Evolutionary conservation across 1,140 invertebrate genomes (phyloP), one percentile per base, ranked within the genome.

Genomic region (Adoxophyes honmai): DNA sequence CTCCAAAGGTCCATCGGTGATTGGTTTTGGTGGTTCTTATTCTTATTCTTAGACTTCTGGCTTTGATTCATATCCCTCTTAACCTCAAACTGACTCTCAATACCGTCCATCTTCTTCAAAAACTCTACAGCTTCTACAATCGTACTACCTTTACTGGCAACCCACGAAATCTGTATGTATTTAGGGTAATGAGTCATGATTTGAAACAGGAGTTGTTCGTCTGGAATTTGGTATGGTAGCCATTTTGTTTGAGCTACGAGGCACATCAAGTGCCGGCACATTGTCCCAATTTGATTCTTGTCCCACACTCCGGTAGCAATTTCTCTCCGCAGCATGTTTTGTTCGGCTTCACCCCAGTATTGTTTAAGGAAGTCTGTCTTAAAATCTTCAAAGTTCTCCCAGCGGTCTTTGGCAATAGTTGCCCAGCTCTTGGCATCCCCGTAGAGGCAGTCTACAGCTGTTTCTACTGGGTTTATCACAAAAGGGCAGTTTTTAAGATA

Each of bases 111-210:
- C 14, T n/a, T 18, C 39, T 34, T 48, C 2, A 65, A 11, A 42
- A 59, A 62, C n/a, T 58, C 56, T 4, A 52, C 35, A 0, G 59
- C 34, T 6, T 55, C 59, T 9, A 52, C 4, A 13, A 58, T 56
- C 5, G 52, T 56, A 10, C 15, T 9, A 1, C 11, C 8, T 8
- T 52, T 34, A n/a, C 10, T 16, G 11, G 10, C 35, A 6, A 13
- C 4, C 64, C 64, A 66, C 1, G 21, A 10, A 14, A 34, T 14
- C 33, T 59, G 60, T 8, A 66, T 33, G 55, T 62, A 9, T 33
- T 62, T 57, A 11, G 64, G 57, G n/a, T 57, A 66, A 55, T 66
- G 64, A 13, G 51, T 16, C 8, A 62, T 67, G 9, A 63, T 58
- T 14, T 63, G 57, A 21, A 15, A 28, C 8, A 60, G 16, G 8